Base-by-base conservation (phyloP, 1,140 invertebrate genomes). In the Oreohelix idahoensis region DNA sequence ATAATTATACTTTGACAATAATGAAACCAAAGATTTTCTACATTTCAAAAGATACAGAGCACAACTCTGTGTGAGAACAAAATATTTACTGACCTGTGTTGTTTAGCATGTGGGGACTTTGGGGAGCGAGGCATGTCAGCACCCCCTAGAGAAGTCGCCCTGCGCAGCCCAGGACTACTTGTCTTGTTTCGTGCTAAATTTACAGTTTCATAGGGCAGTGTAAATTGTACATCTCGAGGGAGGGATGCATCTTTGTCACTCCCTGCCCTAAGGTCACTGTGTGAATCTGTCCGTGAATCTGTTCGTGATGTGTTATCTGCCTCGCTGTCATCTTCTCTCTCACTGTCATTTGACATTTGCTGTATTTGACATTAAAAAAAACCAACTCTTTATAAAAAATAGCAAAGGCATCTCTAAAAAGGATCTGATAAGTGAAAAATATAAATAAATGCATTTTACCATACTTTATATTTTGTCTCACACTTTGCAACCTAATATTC, bases 251-350 rank as follows among this genome's bases (percentile, higher is more conserved):
- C 84, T 10, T 15, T 74, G 20, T 81, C 84, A n/a, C 82, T 70
- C n/a, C 58, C 76, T n/a, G 51, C 38, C 45, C 84, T 83, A 13
- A 90, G 80, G 75, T 90, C 90, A 63, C 87, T 86, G n/a, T 85
- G 84, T 15, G 90, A 91, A 49, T 89, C 87, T 74, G 86, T 89
- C 13, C 84, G 84, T 0, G 90, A 91, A 66, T 90, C 88, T 35
- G 87, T 88, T 36, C 86, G 79, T n/a, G 89, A 90, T 29, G 85
- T 81, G 15, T 87, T 89, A 87, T 91, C 89, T 1, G 80, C 70
- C 69, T 91, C 90, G 85, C 89, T 90, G 63, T 89, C 88, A 36
- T 91, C 90, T 75, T 90, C 90, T 45, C 84, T 73, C 66, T 88
- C 83, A 83, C 90, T 91, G 74, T 90, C 90, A 85, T 87, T 89